These are phyloP conservation scores for Hololepta plana DNA, from an alignment of 2,888 invertebrate genomes.

Conservation along the genomic window DNA sequence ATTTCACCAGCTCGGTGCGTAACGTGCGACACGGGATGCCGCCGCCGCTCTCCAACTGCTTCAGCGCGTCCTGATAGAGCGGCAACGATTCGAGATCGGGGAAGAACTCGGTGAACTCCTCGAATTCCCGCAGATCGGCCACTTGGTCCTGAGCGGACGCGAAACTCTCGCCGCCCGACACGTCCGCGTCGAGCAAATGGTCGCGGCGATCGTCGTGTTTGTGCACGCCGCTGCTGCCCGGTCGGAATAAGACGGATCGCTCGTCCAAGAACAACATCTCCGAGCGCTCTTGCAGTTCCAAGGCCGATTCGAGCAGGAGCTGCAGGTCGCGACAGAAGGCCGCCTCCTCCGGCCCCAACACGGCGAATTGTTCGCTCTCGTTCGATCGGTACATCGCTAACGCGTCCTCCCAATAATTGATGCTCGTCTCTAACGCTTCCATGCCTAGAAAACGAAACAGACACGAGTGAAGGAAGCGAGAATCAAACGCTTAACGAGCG, in stretches of 20 bases:
- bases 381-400: slow-evolving; percentile 54
- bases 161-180: slow-evolving; percentile 88
- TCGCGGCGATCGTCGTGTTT: slow-evolving; percentile 29
- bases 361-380: slow-evolving; percentile 35
- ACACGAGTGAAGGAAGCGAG: no score
- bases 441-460: slow-evolving; percentile 41
- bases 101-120: slow-evolving; percentile 59
- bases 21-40: slow-evolving; percentile 49
- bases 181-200: slow-evolving; percentile 33
- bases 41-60: slow-evolving; percentile 58
- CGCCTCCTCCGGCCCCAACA: slow-evolving; percentile 69
- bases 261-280: slow-evolving; percentile 78
- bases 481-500: slow-evolving; percentile 2
- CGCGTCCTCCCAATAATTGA: slow-evolving; percentile 92
- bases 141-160: slow-evolving; percentile 89
- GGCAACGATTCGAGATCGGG: slow-evolving; percentile 66
- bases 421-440: slow-evolving; percentile 82
- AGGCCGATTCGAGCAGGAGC: slow-evolving; percentile 62
- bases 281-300: slow-evolving; percentile 69
- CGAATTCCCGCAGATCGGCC: slow-evolving; percentile 76
- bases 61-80: slow-evolving; percentile 70
- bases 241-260: slow-evolving; percentile 70
- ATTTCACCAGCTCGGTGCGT: slow-evolving; percentile 74
- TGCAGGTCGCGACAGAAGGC: slow-evolving; percentile 72
- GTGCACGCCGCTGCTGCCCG: slow-evolving; percentile 50